Percentiles rank a stretch among this genome's conserved stretches.
Evolutionary conservation across 2,888 invertebrate genomes (phyloP).

Genomic region (Dilophus febrilis): DNA sequence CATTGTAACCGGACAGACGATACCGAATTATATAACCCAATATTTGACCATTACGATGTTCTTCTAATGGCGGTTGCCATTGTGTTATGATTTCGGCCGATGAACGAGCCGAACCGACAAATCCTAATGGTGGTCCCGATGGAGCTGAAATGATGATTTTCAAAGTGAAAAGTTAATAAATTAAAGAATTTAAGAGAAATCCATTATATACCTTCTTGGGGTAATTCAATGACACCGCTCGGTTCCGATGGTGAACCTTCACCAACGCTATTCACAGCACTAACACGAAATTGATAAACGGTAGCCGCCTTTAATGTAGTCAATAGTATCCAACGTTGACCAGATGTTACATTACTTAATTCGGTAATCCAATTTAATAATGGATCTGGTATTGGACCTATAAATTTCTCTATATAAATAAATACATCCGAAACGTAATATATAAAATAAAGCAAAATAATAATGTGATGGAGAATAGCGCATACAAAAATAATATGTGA

Average conservation of each 20-base stretch:
- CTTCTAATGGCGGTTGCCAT: constrained; percentile 91
- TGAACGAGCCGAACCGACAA: constrained; percentile 86
- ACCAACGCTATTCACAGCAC: constrained; percentile 89
- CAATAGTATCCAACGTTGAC: constrained; percentile 60
- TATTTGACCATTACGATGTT: constrained; percentile 89
- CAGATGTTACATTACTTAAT: constrained; percentile 65
- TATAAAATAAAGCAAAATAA: background rate
- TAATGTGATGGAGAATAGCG: too few relatives aligned
- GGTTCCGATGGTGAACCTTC: constrained; percentile 84
- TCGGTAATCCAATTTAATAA: constrained; percentile 79
- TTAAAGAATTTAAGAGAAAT: constrained; percentile 1
- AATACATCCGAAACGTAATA: background rate
- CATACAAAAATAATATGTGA: too few relatives aligned
- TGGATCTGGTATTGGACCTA: constrained; percentile 74
- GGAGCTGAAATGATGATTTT: constrained; percentile 64
- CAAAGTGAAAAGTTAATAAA: background rate
- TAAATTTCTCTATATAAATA: constrained; percentile 31
- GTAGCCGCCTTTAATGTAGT: constrained; percentile 84
- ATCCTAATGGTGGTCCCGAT: constrained; percentile 85
- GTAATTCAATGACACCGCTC: constrained; percentile 76
- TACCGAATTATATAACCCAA: constrained; percentile 86
- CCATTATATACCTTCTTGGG: constrained; percentile 92
- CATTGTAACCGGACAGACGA: constrained; percentile 77
- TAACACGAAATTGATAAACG: constrained; percentile 92
- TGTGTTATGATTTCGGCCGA: constrained; percentile 92